Evolutionary conservation across 2,888 invertebrate species (phyloP).

Genomic region (Drosophila limbata): DNA sequence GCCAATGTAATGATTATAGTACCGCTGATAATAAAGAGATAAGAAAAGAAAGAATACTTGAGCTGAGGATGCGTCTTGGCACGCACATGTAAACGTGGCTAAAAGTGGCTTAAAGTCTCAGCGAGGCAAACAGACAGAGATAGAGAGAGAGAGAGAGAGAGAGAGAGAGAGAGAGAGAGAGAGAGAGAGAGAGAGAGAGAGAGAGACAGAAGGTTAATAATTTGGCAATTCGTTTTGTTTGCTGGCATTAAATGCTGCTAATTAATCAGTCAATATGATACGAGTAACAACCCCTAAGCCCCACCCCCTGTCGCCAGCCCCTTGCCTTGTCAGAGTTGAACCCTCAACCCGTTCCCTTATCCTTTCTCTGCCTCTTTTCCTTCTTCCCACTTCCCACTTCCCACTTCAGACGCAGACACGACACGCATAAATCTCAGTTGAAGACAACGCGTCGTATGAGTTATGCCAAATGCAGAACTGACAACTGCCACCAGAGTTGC

Average conservation of each 20-base stretch:
- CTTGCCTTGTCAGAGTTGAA: background rate
- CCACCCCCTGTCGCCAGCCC: conserved; percentile 8
- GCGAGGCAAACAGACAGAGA: conserved; percentile 8
- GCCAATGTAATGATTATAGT: background rate
- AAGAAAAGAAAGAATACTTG: background rate
- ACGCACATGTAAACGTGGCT: conserved; percentile 57
- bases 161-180: background rate
- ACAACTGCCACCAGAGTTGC: conserved; percentile 53
- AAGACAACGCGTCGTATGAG: conserved; percentile 74
- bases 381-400: too few species aligned
- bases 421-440: conserved; percentile 30
- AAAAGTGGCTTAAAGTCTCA: conserved; percentile 44
- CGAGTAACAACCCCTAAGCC: conserved; percentile 1
- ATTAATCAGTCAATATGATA: conserved; percentile 67
- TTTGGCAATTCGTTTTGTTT: conserved; percentile 59
- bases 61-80: conserved; percentile 31
- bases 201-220: conserved; percentile 56
- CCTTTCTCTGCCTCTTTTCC: background rate
- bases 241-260: conserved; percentile 63
- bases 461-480: conserved; percentile 70
- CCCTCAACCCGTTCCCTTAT: background rate
- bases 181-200: background rate
- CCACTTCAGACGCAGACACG: background rate
- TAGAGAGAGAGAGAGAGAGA: background rate
- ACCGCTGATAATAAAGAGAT: background rate